phyloP scores from a whole-genome alignment of 23 tunicate species.

The Trididemnum nubilum region DNA sequence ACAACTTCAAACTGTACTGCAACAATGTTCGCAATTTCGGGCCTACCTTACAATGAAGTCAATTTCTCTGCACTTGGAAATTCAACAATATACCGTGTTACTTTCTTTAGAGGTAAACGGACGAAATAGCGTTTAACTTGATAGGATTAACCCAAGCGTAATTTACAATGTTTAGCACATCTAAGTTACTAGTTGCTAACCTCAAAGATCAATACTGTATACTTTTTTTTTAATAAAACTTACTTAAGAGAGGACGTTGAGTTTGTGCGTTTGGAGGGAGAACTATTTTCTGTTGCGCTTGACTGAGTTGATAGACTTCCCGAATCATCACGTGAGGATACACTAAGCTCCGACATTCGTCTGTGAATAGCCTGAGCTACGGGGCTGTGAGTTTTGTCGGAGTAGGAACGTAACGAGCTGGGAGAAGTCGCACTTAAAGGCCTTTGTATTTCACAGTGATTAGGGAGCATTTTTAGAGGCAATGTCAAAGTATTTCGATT shows the following conservation, averaged over 20 bases:
- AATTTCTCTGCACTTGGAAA: too few species aligned
- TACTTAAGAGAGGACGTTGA: constrained; percentile 72
- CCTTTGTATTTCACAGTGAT: background rate
- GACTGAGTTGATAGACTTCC: constrained; percentile 2
- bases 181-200: too few species aligned
- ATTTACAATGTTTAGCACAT: too few species aligned
- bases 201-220: too few species aligned
- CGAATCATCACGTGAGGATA: background rate
- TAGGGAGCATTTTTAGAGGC: background rate
- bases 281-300: constrained; percentile 25
- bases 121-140: too few species aligned
- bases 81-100: too few species aligned
- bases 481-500: background rate
- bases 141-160: too few species aligned
- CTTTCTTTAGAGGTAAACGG: too few species aligned
- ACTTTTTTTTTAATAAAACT: background rate
- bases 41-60: too few species aligned
- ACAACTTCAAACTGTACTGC: too few species aligned
- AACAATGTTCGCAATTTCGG: too few species aligned
- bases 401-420: background rate
- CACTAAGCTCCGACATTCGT: background rate
- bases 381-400: background rate
- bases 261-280: constrained; percentile 17
- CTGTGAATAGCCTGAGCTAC: background rate
- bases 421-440: background rate